phyloP scores from a whole-genome alignment of 2,113 vertebrate genomes.

The Peromyscus maniculatus region DNA sequence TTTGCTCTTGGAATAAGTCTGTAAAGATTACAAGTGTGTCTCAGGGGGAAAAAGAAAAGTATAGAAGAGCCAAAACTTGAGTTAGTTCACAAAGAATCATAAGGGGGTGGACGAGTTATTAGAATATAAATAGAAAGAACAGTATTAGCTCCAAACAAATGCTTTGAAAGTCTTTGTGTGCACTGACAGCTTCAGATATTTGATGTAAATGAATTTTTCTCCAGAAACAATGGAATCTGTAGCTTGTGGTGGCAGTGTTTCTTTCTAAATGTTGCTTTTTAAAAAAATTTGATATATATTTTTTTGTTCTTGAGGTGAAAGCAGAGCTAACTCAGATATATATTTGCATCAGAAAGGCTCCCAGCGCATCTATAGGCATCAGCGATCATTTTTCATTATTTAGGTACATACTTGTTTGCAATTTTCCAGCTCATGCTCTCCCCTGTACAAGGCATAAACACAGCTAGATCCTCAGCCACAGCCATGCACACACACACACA shows the following conservation, averaged over 20 bases:
- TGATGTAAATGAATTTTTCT: conserved; percentile 82
- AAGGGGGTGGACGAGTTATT: conserved; percentile 77
- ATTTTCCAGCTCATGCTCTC: conserved; percentile 33
- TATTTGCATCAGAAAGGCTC: conserved; percentile 79
- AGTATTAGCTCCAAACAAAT: conserved; percentile 82
- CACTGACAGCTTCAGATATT: conserved; percentile 80
- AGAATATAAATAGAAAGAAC: conserved; percentile 84
- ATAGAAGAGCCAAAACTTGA: conserved; percentile 73
- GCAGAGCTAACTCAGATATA: conserved; percentile 71
- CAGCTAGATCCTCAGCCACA: conserved; percentile 21
- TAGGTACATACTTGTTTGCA: conserved; percentile 61
- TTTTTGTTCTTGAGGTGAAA: conserved; percentile 75
- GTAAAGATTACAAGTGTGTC: conserved; percentile 74
- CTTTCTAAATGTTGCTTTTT: conserved; percentile 78
- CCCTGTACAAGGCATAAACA: conserved; percentile 33
- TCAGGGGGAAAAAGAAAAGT: conserved; percentile 71
- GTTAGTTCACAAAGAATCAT: conserved; percentile 81
- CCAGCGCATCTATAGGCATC: conserved; percentile 37
- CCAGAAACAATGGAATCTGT: conserved; percentile 74
- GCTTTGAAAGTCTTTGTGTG: conserved; percentile 77
- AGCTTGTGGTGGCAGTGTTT: conserved; percentile 76
- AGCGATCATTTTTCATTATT: conserved; percentile 74
- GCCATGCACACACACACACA: neutral
- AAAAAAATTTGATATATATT: neutral
- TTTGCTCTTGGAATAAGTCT: conserved; percentile 73